Conservation (phyloP, 2,888 invertebrate species). For the Drosophila greeni region DNA sequence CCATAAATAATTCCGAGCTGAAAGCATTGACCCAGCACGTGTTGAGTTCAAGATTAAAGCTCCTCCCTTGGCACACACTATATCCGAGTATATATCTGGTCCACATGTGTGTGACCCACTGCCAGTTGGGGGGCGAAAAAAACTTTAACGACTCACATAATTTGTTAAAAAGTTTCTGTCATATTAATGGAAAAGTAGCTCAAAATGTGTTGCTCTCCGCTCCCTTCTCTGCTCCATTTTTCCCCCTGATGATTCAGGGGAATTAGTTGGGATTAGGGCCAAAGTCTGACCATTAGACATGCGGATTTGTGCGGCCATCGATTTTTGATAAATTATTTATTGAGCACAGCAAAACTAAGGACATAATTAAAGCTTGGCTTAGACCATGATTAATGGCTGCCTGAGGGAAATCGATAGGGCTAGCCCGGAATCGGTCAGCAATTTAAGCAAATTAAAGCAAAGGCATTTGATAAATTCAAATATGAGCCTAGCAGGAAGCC, state of each 20-base stretch:
- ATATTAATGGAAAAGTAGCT: slow-evolving; percentile 70
- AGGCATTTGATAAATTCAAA: slow-evolving; percentile 10
- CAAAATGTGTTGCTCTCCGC: slow-evolving; percentile 43
- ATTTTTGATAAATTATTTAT: slow-evolving; percentile 70
- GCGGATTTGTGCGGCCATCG: slow-evolving; percentile 59
- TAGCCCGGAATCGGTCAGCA: slow-evolving; percentile 9
- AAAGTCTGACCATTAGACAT: slow-evolving; percentile 42
- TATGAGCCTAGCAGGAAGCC: not conserved
- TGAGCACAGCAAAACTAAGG: slow-evolving; percentile 43
- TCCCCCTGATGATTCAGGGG: slow-evolving; percentile 52
- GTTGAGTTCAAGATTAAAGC: slow-evolving; percentile 41
- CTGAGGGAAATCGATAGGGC: slow-evolving; percentile 12
- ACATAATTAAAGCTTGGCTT: slow-evolving; percentile 56
- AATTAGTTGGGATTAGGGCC: slow-evolving; percentile 61
- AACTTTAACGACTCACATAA: slow-evolving; percentile 64
- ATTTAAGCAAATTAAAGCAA: slow-evolving; percentile 12
- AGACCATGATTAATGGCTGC: slow-evolving; percentile 59
- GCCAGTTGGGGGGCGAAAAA: slow-evolving; percentile 16
- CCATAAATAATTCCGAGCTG: slow-evolving; percentile 50
- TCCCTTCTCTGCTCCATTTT: slow-evolving; percentile 15
- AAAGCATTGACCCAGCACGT: slow-evolving; percentile 43
- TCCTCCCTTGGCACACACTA: not conserved
- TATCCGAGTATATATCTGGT: slow-evolving; percentile 1
- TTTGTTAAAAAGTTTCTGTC: slow-evolving; percentile 73
- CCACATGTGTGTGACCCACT: slow-evolving; percentile 37